phyloP scores from a whole-genome alignment of 2,797 vertebrate genomes.

The Sebastes melanostomus region DNA sequence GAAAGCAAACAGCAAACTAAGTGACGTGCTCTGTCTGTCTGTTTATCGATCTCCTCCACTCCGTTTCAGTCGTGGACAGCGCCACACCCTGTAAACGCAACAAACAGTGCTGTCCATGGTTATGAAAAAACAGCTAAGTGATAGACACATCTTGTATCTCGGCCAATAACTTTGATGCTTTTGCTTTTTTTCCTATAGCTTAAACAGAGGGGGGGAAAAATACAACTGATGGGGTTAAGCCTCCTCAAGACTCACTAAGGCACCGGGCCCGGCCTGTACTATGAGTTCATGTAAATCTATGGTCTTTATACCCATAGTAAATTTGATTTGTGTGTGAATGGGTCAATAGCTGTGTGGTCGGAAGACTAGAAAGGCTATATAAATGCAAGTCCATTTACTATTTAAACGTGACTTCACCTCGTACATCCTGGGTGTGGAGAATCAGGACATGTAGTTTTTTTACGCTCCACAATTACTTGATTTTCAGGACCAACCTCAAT shows the following conservation, averaged over 20 bases:
- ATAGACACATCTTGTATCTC: too few relatives aligned
- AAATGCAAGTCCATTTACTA: too few relatives aligned
- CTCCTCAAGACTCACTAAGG: too few relatives aligned
- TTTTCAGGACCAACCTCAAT: background rate
- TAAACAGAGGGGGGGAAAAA: background rate
- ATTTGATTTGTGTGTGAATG: too few relatives aligned
- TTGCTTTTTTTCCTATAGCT: background rate
- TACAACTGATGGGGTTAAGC: too few relatives aligned
- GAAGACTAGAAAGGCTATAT: too few relatives aligned
- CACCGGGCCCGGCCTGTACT: too few relatives aligned
- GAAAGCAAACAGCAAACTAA: background rate
- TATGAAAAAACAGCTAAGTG: background rate
- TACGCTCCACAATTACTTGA: too few relatives aligned
- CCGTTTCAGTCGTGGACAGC: background rate
- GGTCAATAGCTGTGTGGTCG: too few relatives aligned
- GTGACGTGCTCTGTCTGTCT: background rate
- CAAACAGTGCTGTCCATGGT: background rate
- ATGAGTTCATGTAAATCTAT: too few relatives aligned
- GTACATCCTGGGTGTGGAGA: background rate
- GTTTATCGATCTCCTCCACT: background rate
- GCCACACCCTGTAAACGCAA: background rate
- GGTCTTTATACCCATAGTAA: too few relatives aligned
- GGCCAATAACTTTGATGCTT: background rate
- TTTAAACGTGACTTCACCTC: background rate
- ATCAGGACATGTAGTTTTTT: too few relatives aligned